Percentiles rank a stretch among this genome's conserved stretches.
These are phyloP conservation scores for Meleagris gallopavo DNA, from an alignment of 2,113 vertebrate genomes.

Conservation along the genomic window DNA sequence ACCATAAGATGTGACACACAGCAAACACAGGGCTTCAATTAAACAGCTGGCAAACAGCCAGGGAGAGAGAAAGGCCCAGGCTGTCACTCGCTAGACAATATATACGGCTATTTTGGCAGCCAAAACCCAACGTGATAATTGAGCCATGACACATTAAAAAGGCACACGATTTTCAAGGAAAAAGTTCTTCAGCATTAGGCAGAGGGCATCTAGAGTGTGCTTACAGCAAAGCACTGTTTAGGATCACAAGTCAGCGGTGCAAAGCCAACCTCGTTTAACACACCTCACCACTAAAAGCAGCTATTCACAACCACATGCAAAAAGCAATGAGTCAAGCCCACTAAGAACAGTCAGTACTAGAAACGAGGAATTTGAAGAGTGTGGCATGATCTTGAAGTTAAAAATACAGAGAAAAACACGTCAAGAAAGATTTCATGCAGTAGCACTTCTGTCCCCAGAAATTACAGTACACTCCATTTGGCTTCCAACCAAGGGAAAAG, in stretches of 20 bases:
- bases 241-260: background rate
- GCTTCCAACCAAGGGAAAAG: background rate
- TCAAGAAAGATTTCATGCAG: background rate
- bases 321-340: background rate
- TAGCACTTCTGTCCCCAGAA: background rate
- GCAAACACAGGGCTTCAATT: slow-evolving; percentile 78
- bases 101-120: slow-evolving; percentile 76
- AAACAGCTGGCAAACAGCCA: slow-evolving; percentile 77
- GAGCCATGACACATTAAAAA: slow-evolving; percentile 75
- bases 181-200: slow-evolving; percentile 43
- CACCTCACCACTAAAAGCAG: background rate
- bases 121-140: slow-evolving; percentile 72
- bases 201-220: slow-evolving; percentile 11
- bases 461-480: background rate
- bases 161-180: slow-evolving; percentile 59
- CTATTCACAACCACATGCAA: background rate
- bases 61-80: slow-evolving; percentile 68
- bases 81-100: slow-evolving; percentile 74
- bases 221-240: background rate
- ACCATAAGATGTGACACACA: slow-evolving; percentile 73
- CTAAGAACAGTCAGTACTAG: background rate
- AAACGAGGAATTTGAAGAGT: background rate
- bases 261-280: background rate
- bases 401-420: background rate
- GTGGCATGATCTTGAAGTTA: background rate